These are phyloP conservation scores for Sterrhoptilus dennistouni DNA, from an alignment of 2,113 vertebrate species.

Conservation along the genomic window DNA sequence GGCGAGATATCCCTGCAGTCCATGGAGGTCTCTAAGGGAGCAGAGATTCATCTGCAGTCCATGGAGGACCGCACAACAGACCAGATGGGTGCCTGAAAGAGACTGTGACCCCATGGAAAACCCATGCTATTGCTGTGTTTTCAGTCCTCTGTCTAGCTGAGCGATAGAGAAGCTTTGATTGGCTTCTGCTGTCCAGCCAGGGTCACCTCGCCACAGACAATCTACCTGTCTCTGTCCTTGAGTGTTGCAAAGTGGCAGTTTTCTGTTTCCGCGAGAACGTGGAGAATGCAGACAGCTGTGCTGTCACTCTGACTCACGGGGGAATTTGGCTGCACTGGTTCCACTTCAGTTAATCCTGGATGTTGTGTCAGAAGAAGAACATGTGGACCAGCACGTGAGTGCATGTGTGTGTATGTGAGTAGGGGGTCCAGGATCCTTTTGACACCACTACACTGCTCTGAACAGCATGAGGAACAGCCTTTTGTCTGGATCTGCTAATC, in stretches of 20 bases:
- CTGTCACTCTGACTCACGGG: background rate
- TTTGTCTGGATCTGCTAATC: background rate
- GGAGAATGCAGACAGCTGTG: background rate
- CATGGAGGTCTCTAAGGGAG: background rate
- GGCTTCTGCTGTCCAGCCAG: background rate
- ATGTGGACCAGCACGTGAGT: fast-evolving
- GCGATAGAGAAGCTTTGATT: background rate
- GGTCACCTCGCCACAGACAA: background rate
- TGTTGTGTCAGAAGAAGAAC: background rate
- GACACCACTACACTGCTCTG: background rate
- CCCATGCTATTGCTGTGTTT: background rate
- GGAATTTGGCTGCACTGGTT: background rate
- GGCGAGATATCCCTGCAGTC: background rate
- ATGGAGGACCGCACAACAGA: background rate
- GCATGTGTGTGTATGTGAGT: background rate
- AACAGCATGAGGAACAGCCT: background rate
- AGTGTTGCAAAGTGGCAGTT: background rate
- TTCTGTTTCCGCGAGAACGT: background rate
- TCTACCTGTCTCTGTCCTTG: background rate
- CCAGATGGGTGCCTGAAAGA: background rate
- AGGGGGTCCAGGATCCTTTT: background rate
- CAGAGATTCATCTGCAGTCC: background rate
- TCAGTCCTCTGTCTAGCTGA: background rate
- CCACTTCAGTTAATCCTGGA: background rate
- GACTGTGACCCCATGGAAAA: background rate